A percentile compares a stretch with the other conserved stretches of the same genome.
phyloP scores from a whole-genome alignment of 2,113 vertebrate genomes.

The Hydropotes inermis region DNA sequence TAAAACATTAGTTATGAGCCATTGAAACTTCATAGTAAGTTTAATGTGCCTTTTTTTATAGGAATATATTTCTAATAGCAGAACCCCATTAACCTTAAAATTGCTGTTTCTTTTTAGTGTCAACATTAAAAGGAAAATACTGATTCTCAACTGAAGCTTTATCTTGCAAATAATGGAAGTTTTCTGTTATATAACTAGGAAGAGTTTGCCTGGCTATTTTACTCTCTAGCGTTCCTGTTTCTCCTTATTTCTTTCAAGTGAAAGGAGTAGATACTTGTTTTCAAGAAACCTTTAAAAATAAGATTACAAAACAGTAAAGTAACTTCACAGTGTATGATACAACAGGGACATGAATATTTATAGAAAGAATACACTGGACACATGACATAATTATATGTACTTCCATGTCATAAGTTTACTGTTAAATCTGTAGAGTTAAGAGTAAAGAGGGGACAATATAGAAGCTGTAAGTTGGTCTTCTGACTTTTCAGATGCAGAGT shows the following conservation, averaged over 20 bases:
- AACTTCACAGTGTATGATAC: background rate
- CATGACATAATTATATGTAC: background rate
- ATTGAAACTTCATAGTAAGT: slow-evolving; percentile 20
- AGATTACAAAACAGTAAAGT: background rate
- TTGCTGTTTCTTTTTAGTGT: slow-evolving; percentile 42
- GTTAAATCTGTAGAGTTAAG: slow-evolving; percentile 3
- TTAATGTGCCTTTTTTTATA: slow-evolving; percentile 44
- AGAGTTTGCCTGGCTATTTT: background rate
- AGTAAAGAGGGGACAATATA: background rate
- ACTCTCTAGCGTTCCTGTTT: background rate
- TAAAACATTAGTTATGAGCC: slow-evolving; percentile 52
- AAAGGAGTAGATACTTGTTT: background rate
- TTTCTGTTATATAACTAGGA: background rate
- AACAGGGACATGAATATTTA: background rate
- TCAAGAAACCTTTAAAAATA: slow-evolving; percentile 15
- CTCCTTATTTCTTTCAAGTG: background rate
- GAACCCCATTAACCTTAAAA: slow-evolving; percentile 39
- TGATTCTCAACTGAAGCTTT: slow-evolving; percentile 20
- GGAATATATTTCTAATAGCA: slow-evolving; percentile 22
- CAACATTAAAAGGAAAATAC: slow-evolving; percentile 42
- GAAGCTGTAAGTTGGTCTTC: background rate
- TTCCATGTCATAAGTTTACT: background rate
- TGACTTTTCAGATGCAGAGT: background rate
- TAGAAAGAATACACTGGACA: background rate
- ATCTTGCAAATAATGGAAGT: background rate